phyloP scores from a whole-genome alignment of 2,888 invertebrate genomes.

The Notodromas monacha region DNA sequence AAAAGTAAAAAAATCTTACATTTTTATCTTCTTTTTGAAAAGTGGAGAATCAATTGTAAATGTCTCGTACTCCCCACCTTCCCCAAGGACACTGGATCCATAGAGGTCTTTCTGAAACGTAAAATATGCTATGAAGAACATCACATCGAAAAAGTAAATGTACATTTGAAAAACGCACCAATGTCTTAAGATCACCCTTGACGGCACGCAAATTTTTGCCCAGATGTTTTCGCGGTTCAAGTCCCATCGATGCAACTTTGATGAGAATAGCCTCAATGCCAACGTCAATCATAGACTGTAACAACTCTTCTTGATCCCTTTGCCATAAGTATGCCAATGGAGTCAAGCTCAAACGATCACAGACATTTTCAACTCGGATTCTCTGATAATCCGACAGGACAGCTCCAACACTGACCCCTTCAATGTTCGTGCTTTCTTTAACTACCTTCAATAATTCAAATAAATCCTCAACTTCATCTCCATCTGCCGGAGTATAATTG shows the following conservation, averaged over 20 bases:
- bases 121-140: not conserved
- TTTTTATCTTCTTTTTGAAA: conserved; percentile 53
- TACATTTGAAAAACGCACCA: conserved; percentile 23
- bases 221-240: conserved; percentile 53
- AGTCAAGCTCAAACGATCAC: conserved; percentile 52
- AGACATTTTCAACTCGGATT: conserved; percentile 89
- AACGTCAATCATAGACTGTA: conserved; percentile 84
- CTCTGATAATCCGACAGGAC: conserved; percentile 95
- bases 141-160: not conserved
- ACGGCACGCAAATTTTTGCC: conserved; percentile 53
- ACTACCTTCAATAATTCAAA: conserved; percentile 42
- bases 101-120: conserved; percentile 41
- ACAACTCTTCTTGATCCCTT: conserved; percentile 62
- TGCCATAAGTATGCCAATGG: conserved; percentile 84
- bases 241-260: conserved; percentile 79
- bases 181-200: conserved; percentile 48
- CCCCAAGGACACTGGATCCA: conserved; percentile 79
- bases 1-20: conserved; percentile 43
- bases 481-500: conserved; percentile 40
- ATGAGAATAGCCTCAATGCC: conserved; percentile 75
- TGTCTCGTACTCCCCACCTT: conserved; percentile 96
- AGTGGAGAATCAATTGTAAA: conserved; percentile 88
- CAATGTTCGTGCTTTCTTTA: conserved; percentile 24
- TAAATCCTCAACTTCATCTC: conserved; percentile 92
- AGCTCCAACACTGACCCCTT: conserved; percentile 86